Evolutionary conservation across 2,888 invertebrate genomes (phyloP).

Genomic region (Drosophila histrio): DNA sequence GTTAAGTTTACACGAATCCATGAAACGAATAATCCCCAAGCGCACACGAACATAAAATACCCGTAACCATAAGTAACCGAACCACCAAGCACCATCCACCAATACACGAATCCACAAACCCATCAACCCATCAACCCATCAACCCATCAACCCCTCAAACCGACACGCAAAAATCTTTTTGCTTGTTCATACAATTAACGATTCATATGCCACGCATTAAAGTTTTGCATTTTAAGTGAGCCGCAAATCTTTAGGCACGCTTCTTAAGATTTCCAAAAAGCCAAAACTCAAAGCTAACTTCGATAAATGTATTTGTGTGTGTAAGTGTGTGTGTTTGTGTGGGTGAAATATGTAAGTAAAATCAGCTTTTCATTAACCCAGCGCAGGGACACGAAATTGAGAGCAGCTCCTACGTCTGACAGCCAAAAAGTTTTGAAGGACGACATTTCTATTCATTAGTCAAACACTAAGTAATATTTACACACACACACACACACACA

Average conservation of each 20-base stretch:
- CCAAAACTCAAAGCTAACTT: slow-evolving; percentile 58
- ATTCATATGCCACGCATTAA: slow-evolving; percentile 66
- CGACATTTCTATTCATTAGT: slow-evolving; percentile 76
- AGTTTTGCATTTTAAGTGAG: slow-evolving; percentile 62
- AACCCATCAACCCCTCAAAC: not conserved
- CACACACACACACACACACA: slow-evolving; percentile 1
- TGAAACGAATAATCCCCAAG: slow-evolving; percentile 16
- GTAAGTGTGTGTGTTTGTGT: slow-evolving; percentile 20
- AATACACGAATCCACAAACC: not conserved
- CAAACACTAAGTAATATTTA: slow-evolving; percentile 37
- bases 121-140: not conserved
- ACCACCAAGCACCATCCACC: not conserved
- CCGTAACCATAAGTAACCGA: slow-evolving; percentile 7
- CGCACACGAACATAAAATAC: slow-evolving; percentile 13
- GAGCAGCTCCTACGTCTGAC: slow-evolving; percentile 31
- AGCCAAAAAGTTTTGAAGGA: slow-evolving; percentile 67
- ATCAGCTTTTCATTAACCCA: slow-evolving; percentile 71
- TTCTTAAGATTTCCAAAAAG: slow-evolving; percentile 41
- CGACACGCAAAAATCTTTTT: not conserved
- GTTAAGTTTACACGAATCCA: slow-evolving; percentile 5
- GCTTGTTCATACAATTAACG: slow-evolving; percentile 67
- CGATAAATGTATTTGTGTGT: not conserved
- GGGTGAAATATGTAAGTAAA: slow-evolving; percentile 44
- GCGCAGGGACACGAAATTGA: slow-evolving; percentile 26
- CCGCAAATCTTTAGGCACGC: slow-evolving; percentile 58